Percentiles rank a stretch among this genome's conserved stretches.
phyloP scores from a whole-genome alignment of 2,113 vertebrate genomes.

The Garra rufa region DNA sequence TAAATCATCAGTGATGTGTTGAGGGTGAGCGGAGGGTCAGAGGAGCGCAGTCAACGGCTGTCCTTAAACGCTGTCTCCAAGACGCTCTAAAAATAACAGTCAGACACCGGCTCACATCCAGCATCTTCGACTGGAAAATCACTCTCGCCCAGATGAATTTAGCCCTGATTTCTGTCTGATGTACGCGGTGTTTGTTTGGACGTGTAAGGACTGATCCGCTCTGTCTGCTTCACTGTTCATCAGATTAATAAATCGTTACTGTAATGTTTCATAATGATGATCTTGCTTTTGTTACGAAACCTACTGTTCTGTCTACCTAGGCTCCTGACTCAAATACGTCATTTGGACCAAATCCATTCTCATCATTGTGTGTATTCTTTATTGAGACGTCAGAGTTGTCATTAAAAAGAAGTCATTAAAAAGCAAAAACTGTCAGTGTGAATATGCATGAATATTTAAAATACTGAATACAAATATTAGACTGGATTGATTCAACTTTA shows the following conservation, averaged over 20 bases:
- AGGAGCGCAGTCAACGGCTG: neutral
- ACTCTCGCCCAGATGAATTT: neutral
- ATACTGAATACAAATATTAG: neutral
- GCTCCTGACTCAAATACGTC: too few relatives aligned
- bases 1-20: neutral
- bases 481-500: neutral
- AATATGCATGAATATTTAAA: neutral
- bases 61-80: neutral
- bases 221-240: neutral
- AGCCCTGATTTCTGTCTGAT: neutral
- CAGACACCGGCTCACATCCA: neutral
- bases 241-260: neutral
- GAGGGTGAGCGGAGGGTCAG: neutral
- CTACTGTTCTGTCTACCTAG: too few relatives aligned
- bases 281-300: neutral
- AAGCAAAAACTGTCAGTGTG: neutral
- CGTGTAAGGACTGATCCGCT: neutral
- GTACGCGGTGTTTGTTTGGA: neutral
- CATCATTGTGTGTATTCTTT: too few relatives aligned
- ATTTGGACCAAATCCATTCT: too few relatives aligned
- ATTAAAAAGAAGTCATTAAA: too few relatives aligned
- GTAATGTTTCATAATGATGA: neutral
- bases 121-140: neutral
- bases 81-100: constrained; percentile 10
- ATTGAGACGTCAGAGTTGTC: too few relatives aligned